Conservation (phyloP, 2,113 vertebrate genomes). For the Cebus imitator region DNA sequence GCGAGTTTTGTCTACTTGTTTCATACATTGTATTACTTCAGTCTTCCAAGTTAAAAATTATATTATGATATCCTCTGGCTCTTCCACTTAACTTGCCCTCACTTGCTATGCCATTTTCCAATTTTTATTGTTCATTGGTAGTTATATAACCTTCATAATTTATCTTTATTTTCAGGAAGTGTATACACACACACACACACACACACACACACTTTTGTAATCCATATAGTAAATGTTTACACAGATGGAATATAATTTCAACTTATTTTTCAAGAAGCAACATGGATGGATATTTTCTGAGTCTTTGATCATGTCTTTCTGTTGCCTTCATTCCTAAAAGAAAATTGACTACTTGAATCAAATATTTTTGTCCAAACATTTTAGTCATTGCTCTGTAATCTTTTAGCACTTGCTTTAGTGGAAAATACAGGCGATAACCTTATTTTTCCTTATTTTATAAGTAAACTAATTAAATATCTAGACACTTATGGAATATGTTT, state of each 20-base stretch:
- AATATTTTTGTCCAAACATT: conserved; percentile 38
- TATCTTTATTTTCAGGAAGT: neutral
- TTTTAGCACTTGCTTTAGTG: conserved; percentile 31
- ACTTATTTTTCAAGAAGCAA: conserved; percentile 23
- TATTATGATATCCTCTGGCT: neutral
- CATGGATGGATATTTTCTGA: conserved; percentile 6
- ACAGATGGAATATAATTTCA: neutral
- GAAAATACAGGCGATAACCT: conserved; percentile 16
- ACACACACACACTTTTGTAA: neutral
- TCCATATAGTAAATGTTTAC: conserved; percentile 6
- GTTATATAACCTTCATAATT: neutral
- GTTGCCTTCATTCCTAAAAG: conserved; percentile 35
- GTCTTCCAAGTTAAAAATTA: neutral
- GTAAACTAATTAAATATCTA: conserved; percentile 8
- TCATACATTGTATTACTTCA: neutral
- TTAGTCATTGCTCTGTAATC: neutral
- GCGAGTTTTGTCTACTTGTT: neutral
- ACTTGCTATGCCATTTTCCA: neutral
- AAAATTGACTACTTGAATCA: conserved; percentile 31
- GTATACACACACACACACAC: no score
- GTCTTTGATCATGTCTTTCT: neutral
- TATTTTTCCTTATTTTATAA: neutral
- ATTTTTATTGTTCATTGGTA: neutral
- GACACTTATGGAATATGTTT: neutral
- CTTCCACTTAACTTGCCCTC: neutral